Conservation (phyloP, 2,797 vertebrate species). For the Takifugu rubripes region DNA sequence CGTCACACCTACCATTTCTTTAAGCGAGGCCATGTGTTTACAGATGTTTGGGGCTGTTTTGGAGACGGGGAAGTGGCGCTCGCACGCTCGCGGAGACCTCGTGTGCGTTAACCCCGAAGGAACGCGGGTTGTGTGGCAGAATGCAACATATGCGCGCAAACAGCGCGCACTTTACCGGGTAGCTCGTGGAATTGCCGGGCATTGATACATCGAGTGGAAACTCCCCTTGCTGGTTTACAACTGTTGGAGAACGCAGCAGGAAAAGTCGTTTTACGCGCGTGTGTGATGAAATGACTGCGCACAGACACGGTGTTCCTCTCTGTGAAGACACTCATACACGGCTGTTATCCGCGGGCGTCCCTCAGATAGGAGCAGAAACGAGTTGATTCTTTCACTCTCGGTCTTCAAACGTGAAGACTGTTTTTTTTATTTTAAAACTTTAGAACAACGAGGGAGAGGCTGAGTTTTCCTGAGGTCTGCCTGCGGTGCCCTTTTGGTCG, state of each 20-base stretch:
- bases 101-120: conserved; percentile 35
- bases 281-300: conserved; percentile 8
- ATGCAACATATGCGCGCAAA: background rate
- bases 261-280: conserved; percentile 40
- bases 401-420: background rate
- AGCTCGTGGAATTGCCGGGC: no score
- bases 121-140: conserved; percentile 12
- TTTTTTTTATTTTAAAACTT: no score
- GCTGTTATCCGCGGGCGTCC: background rate
- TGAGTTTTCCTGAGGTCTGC: background rate
- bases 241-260: conserved; percentile 7
- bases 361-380: background rate
- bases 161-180: no score
- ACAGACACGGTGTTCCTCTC: background rate
- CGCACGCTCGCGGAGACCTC: conserved; percentile 49
- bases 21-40: background rate
- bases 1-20: background rate
- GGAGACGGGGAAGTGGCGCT: conserved; percentile 46
- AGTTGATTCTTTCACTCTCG: conserved; percentile 2
- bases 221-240: conserved; percentile 9
- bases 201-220: background rate
- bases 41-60: conserved; percentile 17
- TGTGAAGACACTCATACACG: background rate
- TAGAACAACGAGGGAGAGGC: no score
- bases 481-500: conserved; percentile 18